A percentile compares a stretch with the other conserved stretches of the same genome.
Evolutionary conservation across 2,113 vertebrate genomes (phyloP).

Genomic region (Pteronura brasiliensis): DNA sequence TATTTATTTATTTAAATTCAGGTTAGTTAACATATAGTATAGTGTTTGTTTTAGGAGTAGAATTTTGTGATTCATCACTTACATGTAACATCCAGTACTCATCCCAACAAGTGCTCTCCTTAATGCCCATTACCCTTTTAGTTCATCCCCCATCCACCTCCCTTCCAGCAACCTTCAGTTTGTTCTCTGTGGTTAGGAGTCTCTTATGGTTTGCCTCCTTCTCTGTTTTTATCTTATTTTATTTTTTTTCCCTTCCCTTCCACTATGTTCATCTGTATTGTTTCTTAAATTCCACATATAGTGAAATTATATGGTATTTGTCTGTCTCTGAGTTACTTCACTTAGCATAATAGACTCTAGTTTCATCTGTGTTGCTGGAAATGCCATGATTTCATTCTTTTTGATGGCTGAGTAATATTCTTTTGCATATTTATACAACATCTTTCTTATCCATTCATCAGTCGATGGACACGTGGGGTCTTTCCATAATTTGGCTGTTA

Average conservation of each 20-base stretch:
- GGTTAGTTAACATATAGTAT: not conserved
- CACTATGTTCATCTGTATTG: not conserved
- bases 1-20: not conserved
- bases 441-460: not conserved
- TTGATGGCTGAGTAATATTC: not conserved
- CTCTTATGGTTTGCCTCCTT: not conserved
- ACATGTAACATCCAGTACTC: not conserved
- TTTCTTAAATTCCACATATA: not conserved
- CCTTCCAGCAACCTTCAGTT: not conserved
- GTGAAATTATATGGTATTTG: not conserved
- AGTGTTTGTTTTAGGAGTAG: not conserved
- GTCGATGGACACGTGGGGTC: not conserved
- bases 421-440: not conserved
- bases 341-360: not conserved
- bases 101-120: not conserved
- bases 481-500: not conserved
- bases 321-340: not conserved
- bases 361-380: not conserved
- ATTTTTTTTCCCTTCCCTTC: not conserved
- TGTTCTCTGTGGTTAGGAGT: not conserved
- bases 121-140: not conserved
- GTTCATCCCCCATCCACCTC: not conserved
- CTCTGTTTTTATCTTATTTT: not conserved
- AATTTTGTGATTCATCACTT: not conserved
- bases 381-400: not conserved